Conservation (phyloP, 1,140 invertebrate species). For the Philopotamus ludificatus region DNA sequence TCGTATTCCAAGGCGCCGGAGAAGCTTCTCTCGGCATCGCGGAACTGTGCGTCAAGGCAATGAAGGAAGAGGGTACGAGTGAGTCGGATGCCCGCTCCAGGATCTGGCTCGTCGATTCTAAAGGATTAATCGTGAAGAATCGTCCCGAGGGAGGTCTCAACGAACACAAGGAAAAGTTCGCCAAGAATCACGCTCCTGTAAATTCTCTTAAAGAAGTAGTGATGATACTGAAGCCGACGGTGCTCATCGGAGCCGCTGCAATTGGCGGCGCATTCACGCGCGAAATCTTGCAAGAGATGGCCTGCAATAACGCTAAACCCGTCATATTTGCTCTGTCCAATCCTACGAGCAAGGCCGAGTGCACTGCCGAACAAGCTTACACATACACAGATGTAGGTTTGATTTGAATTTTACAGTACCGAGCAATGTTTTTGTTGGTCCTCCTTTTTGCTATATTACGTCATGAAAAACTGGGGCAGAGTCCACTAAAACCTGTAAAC, state of each 20-base stretch:
- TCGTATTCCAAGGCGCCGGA: constrained; percentile 91
- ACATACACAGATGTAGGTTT: constrained; percentile 70
- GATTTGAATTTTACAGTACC: constrained; percentile 2
- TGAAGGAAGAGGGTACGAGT: constrained; percentile 75
- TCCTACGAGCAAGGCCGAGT: constrained; percentile 94
- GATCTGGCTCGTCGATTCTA: constrained; percentile 74
- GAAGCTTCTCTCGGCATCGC: constrained; percentile 89
- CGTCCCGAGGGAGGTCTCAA: constrained; percentile 71
- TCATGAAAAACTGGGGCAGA: too few relatives aligned
- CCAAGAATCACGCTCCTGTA: constrained; percentile 69
- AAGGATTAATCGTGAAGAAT: constrained; percentile 73
- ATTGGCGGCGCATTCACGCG: constrained; percentile 82
- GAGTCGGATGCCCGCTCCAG: constrained; percentile 69
- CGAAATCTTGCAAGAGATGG: constrained; percentile 83
- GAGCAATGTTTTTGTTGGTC: neutral
- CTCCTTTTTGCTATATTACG: neutral
- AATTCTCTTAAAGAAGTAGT: constrained; percentile 76
- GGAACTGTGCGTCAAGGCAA: constrained; percentile 80
- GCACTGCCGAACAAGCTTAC: constrained; percentile 94
- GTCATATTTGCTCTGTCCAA: constrained; percentile 96
- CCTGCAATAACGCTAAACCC: constrained; percentile 69
- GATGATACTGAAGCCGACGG: constrained; percentile 73
- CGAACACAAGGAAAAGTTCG: constrained; percentile 76
- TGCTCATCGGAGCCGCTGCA: constrained; percentile 84
- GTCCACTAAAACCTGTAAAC: too few relatives aligned